Evolutionary conservation across 2,888 invertebrate species (phyloP).

Genomic region (Epirrita christyi): DNA sequence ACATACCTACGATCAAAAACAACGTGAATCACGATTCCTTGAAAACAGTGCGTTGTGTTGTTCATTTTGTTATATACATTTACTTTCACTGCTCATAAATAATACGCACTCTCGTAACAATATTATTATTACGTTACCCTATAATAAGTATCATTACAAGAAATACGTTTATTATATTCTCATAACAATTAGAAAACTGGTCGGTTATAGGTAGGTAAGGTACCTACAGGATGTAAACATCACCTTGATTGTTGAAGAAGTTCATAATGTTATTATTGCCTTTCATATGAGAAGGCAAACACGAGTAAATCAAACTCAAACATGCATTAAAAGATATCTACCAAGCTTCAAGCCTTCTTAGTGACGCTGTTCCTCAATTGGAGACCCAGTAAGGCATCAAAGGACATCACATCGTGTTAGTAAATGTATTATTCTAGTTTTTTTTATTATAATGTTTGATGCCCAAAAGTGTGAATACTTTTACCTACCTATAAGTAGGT

Average conservation of each 20-base stretch:
- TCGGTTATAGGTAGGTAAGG: background rate
- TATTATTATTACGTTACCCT: conserved; percentile 30
- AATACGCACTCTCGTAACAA: conserved; percentile 30
- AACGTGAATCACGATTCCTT: conserved; percentile 73
- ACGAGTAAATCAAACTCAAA: too few species aligned
- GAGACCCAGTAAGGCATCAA: background rate
- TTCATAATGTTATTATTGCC: conserved; percentile 9
- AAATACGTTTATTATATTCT: conserved; percentile 21
- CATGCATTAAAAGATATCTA: background rate
- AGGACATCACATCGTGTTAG: background rate
- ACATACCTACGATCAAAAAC: conserved; percentile 64
- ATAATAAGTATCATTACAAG: conserved; percentile 20
- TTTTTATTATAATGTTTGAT: background rate
- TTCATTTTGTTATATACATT: conserved; percentile 61
- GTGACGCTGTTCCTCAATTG: background rate
- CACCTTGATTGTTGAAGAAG: conserved; percentile 11
- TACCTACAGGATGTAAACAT: conserved; percentile 12
- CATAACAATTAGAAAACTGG: conserved; percentile 28
- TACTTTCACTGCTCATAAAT: conserved; percentile 53
- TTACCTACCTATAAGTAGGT: too few species aligned
- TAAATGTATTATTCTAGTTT: too few species aligned
- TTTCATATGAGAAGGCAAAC: background rate
- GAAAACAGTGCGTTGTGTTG: conserved; percentile 59
- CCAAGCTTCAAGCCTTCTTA: background rate
- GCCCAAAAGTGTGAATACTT: background rate